Evolutionary conservation across 1,140 invertebrate genomes (phyloP), one percentile per base, ranked within the genome.

Genomic region (Ips typographus): DNA sequence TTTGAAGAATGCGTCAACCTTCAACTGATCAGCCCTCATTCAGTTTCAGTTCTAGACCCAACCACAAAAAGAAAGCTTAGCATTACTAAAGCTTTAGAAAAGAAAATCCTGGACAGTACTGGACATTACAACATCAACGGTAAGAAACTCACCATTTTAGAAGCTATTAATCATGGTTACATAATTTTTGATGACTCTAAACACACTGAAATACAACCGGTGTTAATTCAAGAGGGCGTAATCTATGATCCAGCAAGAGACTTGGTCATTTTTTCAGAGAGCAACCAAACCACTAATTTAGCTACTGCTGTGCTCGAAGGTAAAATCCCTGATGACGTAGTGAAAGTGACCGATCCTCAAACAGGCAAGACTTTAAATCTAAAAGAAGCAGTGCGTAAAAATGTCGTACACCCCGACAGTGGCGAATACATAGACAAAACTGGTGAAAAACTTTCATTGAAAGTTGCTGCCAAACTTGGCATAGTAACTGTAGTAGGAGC

Each of bases 1-100:
- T 90, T 98, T 73, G 87, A 94, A 80, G 93, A 96, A 80, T 95
- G 94, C 74, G 82, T 97, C 41, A 88, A 90, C 73, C 83, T 94
- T 56, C 88, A 91, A 76, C 90, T 97, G 6, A 92, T 98, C 51
- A 90, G 95, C 80, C 87, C 91, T 2, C 82, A 88, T 63, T 94
- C 93, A 2, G 91, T 91, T 39, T 77, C 86, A 39, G 92, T 94
- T 4, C 81, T 94, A 65, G 93, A 96, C 79, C 86, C 88, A 0
- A 87, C 84, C 69, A 89, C 87, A 53, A 85, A 87, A 59, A 85
- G 89, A 74, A 87, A 88, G 77, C 82, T 94, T 53, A 86, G 90
- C 40, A 80, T 96, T 38, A 80, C 86, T 51, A 86, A 89, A 78
- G 92, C 90, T 64, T 83, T 95, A 70, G 89, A 93, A 61, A 90